These are phyloP conservation scores for Micronisus gabar DNA, from an alignment of 2,113 vertebrate species.

Conservation along the genomic window DNA sequence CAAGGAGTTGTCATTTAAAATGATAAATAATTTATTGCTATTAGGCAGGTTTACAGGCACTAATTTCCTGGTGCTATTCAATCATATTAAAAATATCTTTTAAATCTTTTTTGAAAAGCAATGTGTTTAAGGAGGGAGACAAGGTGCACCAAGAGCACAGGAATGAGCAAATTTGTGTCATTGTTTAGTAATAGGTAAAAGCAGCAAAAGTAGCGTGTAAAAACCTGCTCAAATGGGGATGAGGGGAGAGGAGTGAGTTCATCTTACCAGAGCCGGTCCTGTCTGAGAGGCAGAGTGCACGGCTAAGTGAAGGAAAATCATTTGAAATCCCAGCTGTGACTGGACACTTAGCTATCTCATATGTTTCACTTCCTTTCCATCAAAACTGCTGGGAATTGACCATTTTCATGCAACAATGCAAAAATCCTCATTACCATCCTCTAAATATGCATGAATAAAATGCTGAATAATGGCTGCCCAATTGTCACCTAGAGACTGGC, in stretches of 20 bases:
- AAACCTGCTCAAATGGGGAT: conserved; percentile 56
- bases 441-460: conserved; percentile 99
- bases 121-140: background rate
- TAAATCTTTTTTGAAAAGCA: background rate
- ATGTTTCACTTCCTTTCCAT: conserved; percentile 79
- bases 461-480: conserved; percentile 86
- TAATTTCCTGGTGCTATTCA: conserved; percentile 51
- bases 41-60: conserved; percentile 38
- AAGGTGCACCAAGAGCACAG: background rate
- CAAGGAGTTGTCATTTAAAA: conserved; percentile 14
- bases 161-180: conserved; percentile 1
- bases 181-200: conserved; percentile 55
- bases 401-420: conserved; percentile 99
- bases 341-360: conserved; percentile 73
- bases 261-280: conserved; percentile 48
- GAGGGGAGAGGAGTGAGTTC: background rate
- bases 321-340: conserved; percentile 71
- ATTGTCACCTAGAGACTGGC: conserved; percentile 91
- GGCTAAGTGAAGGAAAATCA: conserved; percentile 48
- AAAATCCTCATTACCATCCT: conserved; percentile 97
- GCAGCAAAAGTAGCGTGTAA: conserved; percentile 69
- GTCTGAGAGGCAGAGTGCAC: conserved; percentile 41
- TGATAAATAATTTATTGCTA: conserved; percentile 56
- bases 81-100: background rate
- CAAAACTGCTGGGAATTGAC: conserved; percentile 85